Percentiles rank a stretch among this genome's conserved stretches.
Conservation (phyloP, 1,140 invertebrate species). For the Campoletis sonorensis region DNA sequence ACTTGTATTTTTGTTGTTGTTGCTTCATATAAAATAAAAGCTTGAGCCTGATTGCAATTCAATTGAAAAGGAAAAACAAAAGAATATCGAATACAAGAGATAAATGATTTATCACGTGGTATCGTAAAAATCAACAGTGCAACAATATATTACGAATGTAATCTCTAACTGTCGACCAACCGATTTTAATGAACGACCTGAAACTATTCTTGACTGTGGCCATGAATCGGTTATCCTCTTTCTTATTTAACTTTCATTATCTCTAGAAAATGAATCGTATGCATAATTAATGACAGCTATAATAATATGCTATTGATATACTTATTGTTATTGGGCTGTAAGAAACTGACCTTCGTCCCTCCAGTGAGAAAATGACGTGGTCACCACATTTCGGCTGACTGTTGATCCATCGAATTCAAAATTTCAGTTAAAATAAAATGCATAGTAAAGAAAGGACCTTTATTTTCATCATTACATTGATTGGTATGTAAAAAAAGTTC, state of each 20-base stretch:
- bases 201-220: neutral
- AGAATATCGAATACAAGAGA: too few relatives aligned
- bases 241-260: neutral
- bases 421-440: neutral
- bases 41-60: too few relatives aligned
- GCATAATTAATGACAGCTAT: neutral
- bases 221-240: neutral
- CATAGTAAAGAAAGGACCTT: neutral
- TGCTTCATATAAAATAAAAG: too few relatives aligned
- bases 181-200: neutral
- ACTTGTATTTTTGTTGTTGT: too few relatives aligned
- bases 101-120: too few relatives aligned
- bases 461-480: neutral
- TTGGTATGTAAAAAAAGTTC: neutral
- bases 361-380: neutral
- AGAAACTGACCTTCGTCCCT: constrained; percentile 6
- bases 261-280: neutral
- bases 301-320: neutral
- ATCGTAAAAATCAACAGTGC: too few relatives aligned
- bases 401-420: neutral
- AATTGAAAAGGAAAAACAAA: too few relatives aligned
- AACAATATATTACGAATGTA: too few relatives aligned
- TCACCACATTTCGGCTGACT: neutral
- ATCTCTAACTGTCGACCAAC: too few relatives aligned
- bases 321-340: neutral